Conservation (phyloP, 2,888 invertebrate genomes). For the Salticus scenicus region DNA sequence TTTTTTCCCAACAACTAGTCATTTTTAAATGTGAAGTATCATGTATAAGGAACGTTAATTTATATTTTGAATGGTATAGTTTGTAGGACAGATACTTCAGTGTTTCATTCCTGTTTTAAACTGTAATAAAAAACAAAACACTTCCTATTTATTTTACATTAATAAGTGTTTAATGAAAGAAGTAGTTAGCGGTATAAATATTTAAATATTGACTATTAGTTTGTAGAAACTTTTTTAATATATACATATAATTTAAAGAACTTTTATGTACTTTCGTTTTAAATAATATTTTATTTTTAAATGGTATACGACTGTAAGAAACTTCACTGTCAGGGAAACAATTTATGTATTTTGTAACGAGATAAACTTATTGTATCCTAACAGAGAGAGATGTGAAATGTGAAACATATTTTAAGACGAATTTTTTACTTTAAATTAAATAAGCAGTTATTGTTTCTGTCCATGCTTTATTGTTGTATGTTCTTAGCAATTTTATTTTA, state of each 20-base stretch:
- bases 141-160: too few species aligned
- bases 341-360: neutral
- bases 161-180: too few species aligned
- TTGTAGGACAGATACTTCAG: too few species aligned
- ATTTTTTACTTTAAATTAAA: constrained; percentile 5
- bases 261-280: neutral
- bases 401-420: neutral
- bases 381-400: neutral
- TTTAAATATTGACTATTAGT: too few species aligned
- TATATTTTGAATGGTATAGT: too few species aligned
- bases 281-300: neutral
- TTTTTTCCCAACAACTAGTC: too few species aligned
- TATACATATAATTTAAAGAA: neutral
- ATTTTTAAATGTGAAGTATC: too few species aligned
- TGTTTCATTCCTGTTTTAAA: too few species aligned
- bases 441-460: neutral
- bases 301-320: neutral
- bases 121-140: too few species aligned
- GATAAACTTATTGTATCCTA: neutral
- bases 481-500: neutral
- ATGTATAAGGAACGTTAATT: too few species aligned
- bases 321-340: neutral
- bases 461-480: neutral
- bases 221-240: too few species aligned
- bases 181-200: too few species aligned